Percentiles rank a stretch among this genome's conserved stretches.
Conservation (phyloP, 2,113 vertebrate genomes). For the Egretta garzetta region DNA sequence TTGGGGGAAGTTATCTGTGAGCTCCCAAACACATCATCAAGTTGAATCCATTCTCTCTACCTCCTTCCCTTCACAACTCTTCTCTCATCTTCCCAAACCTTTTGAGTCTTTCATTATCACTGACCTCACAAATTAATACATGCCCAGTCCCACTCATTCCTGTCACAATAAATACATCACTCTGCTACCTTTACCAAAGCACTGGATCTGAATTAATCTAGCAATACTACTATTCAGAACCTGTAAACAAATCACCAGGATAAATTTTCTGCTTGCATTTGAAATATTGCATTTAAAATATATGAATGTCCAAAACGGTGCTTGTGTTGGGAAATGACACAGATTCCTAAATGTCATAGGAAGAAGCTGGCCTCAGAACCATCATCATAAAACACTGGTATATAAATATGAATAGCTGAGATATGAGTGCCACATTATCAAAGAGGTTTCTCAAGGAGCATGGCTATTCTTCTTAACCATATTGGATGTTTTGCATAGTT, state of each 20-base stretch:
- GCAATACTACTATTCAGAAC: not conserved
- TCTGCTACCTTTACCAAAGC: not conserved
- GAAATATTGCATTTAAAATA: constrained; percentile 1
- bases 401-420: not conserved
- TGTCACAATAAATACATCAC: not conserved
- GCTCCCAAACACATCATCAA: not conserved
- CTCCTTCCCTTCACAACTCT: not conserved
- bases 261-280: not conserved
- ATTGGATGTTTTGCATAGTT: not conserved
- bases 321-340: not conserved
- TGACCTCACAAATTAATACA: not conserved
- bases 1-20: not conserved
- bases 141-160: not conserved
- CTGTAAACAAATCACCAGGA: not conserved
- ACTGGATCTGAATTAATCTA: not conserved
- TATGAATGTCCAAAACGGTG: not conserved
- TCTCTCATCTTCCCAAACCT: not conserved
- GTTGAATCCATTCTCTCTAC: not conserved
- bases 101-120: not conserved
- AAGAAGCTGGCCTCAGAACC: not conserved
- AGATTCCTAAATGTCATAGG: not conserved
- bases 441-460: not conserved
- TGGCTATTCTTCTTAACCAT: not conserved
- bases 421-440: not conserved
- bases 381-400: not conserved